These are phyloP conservation scores for Sandelia bainsii DNA, from an alignment of 2,797 vertebrate genomes.

Conservation along the genomic window DNA sequence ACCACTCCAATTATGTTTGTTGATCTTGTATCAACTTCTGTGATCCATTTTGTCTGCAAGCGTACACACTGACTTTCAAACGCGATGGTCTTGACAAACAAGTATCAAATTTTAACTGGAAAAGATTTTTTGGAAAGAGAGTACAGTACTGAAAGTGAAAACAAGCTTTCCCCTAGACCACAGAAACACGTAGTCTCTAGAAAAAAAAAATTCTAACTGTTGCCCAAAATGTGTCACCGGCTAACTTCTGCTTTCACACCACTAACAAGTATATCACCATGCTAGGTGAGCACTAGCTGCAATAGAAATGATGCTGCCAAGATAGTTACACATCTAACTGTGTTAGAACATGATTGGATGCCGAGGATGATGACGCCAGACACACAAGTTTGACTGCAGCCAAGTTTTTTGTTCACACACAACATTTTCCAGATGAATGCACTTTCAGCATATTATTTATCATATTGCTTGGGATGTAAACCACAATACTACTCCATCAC, in stretches of 20 bases:
- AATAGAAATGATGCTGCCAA: conserved; percentile 34
- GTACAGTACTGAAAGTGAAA: conserved; percentile 1
- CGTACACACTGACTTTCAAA: background rate
- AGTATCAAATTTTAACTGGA: conserved; percentile 16
- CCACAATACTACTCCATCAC: conserved; percentile 21
- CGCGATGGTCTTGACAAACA: background rate
- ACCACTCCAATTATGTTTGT: conserved; percentile 55
- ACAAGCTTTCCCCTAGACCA: background rate
- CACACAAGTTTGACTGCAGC: conserved; percentile 21
- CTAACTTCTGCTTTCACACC: conserved; percentile 29
- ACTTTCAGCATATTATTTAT: conserved; percentile 11
- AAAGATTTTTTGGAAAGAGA: background rate
- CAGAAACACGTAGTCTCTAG: background rate
- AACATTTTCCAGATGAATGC: conserved; percentile 19
- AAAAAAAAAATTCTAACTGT: background rate
- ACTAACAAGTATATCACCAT: conserved; percentile 39
- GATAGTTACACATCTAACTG: conserved; percentile 35
- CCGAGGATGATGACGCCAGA: conserved; percentile 7
- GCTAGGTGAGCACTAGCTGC: conserved; percentile 24
- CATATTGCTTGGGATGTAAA: conserved; percentile 21
- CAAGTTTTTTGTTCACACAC: conserved; percentile 13
- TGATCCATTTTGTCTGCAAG: conserved; percentile 22
- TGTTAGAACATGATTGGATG: conserved; percentile 30
- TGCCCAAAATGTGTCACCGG: conserved; percentile 22
- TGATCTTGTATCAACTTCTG: conserved; percentile 31